Percentiles rank a stretch among this genome's conserved stretches.
These are phyloP conservation scores for Montipora efflorescens DNA, from an alignment of 64 coral and sea anemone species.

Conservation along the genomic window DNA sequence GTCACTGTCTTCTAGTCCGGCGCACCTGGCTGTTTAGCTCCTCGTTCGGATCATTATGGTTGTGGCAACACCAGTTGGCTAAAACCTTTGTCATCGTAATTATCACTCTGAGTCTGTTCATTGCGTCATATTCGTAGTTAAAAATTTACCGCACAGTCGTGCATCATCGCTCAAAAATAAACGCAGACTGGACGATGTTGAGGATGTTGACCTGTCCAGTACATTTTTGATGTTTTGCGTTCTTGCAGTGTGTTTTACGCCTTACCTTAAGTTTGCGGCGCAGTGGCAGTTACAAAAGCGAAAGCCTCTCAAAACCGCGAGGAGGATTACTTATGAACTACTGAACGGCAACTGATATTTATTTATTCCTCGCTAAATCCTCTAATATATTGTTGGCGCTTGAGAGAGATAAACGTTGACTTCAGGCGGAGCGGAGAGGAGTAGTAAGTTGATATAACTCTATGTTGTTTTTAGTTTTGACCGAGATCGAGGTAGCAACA, in stretches of 20 bases:
- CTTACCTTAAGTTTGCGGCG: background rate
- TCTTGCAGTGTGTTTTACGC: slow-evolving; percentile 8
- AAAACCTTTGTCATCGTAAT: slow-evolving; percentile 12
- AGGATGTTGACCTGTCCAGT: background rate
- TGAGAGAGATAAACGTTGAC: slow-evolving; percentile 28
- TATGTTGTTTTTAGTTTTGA: background rate
- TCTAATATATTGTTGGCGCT: slow-evolving; percentile 33
- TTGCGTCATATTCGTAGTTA: slow-evolving; percentile 9
- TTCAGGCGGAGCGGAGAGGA: slow-evolving; percentile 1
- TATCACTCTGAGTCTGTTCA: background rate
- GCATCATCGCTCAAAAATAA: slow-evolving; percentile 10
- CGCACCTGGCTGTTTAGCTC: slow-evolving; percentile 13
- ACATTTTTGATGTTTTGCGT: slow-evolving; percentile 15
- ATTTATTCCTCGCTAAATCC: slow-evolving; percentile 23
- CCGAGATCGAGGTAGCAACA: too few species aligned
- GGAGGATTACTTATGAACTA: slow-evolving; percentile 6
- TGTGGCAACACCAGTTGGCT: slow-evolving; percentile 6
- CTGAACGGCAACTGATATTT: slow-evolving; percentile 27
- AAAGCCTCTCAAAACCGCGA: background rate
- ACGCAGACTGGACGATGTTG: background rate
- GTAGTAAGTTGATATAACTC: background rate
- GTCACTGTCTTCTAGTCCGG: background rate
- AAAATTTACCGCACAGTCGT: slow-evolving; percentile 22
- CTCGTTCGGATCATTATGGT: background rate
- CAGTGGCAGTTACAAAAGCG: slow-evolving; percentile 7